These are phyloP conservation scores for Callionymus lyra DNA, from an alignment of 2,113 vertebrate genomes.

Conservation along the genomic window DNA sequence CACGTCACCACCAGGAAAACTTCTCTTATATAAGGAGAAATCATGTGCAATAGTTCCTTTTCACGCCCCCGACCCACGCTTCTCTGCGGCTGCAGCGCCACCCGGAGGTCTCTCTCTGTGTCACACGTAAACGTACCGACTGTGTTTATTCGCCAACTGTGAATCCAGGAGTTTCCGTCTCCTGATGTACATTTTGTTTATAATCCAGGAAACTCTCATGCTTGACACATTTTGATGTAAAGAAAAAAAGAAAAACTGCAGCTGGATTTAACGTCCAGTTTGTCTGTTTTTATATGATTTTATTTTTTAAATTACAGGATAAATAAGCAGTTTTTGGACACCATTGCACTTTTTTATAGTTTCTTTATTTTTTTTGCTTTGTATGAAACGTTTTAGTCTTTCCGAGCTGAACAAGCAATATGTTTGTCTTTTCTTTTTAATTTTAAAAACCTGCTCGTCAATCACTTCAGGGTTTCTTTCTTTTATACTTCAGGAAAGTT, in stretches of 20 bases:
- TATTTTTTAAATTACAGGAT: conserved; percentile 19
- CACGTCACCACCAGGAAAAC: conserved; percentile 14
- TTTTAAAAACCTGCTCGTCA: conserved; percentile 25
- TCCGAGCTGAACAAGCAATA: conserved; percentile 50
- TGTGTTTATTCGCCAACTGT: conserved; percentile 65
- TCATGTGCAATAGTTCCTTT: conserved; percentile 50
- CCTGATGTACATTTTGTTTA: conserved; percentile 65
- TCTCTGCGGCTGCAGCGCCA: conserved; percentile 37
- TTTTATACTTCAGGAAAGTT: conserved; percentile 31
- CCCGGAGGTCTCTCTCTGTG: conserved; percentile 36
- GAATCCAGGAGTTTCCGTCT: conserved; percentile 52
- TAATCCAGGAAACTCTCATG: conserved; percentile 40
- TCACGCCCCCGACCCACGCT: too few species aligned
- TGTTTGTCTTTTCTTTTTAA: conserved; percentile 21
- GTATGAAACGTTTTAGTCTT: conserved; percentile 34
- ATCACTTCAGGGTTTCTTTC: conserved; percentile 41
- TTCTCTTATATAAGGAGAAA: conserved; percentile 7
- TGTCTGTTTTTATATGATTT: conserved; percentile 31
- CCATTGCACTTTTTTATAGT: conserved; percentile 17
- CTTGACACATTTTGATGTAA: conserved; percentile 25
- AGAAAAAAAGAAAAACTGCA: conserved; percentile 15
- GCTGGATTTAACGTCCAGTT: conserved; percentile 23
- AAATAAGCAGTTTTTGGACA: conserved; percentile 6
- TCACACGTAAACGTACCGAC: conserved; percentile 46
- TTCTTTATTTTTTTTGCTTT: conserved; percentile 19